These are phyloP conservation scores for Actenoides hombroni DNA, from an alignment of 2,113 vertebrate species.

Conservation along the genomic window DNA sequence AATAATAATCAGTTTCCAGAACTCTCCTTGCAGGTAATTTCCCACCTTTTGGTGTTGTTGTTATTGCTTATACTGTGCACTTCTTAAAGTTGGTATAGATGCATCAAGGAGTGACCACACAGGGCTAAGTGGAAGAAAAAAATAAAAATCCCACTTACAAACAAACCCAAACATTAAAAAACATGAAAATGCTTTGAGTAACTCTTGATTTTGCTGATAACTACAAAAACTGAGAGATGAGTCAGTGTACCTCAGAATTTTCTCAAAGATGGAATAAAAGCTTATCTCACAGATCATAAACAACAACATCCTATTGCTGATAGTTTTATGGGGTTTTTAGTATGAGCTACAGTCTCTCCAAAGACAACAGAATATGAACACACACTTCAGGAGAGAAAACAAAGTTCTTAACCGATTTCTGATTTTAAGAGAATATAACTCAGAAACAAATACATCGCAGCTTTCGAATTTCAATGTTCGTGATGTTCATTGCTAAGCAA, in stretches of 20 bases:
- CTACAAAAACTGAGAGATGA: not conserved
- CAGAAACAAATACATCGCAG: not conserved
- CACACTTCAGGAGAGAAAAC: not conserved
- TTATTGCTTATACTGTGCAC: not conserved
- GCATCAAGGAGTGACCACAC: not conserved
- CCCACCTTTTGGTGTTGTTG: not conserved
- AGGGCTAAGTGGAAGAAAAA: not conserved
- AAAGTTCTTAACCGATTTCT: not conserved
- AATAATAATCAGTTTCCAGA: not conserved
- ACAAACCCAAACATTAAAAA: not conserved
- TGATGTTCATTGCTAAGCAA: conserved; percentile 85
- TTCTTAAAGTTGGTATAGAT: not conserved
- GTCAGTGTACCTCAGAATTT: not conserved
- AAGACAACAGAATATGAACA: not conserved
- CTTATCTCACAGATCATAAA: not conserved
- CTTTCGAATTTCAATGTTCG: conserved; percentile 76
- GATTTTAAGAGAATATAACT: not conserved
- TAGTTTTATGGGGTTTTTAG: not conserved
- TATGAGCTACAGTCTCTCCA: not conserved
- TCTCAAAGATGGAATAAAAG: not conserved
- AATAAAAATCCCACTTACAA: not conserved
- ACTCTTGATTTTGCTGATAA: not conserved
- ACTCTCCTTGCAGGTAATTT: not conserved
- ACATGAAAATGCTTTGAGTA: not conserved
- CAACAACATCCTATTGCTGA: not conserved